Percentiles rank a stretch among this genome's conserved stretches.
phyloP scores from a whole-genome alignment of 2,113 vertebrate species.

The Pogona vitticeps region DNA sequence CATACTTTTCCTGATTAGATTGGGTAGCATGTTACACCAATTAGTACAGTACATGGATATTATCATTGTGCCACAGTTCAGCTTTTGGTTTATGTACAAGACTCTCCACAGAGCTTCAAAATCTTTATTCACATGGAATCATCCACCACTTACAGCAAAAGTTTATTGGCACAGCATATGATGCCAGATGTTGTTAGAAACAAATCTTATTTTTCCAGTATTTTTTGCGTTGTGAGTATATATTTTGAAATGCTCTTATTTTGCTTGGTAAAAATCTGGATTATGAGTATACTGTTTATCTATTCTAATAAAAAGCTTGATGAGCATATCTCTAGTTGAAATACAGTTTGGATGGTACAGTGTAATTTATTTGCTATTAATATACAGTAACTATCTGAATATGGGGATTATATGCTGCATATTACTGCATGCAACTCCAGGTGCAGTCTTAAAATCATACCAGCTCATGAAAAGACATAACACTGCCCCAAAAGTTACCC shows the following conservation, averaged over 20 bases:
- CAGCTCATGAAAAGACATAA: constrained; percentile 32
- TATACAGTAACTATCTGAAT: not conserved
- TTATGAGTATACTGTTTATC: not conserved
- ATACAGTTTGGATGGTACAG: not conserved
- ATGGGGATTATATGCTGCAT: not conserved
- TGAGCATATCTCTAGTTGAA: not conserved
- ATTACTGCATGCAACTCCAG: constrained; percentile 38
- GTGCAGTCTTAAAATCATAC: not conserved
- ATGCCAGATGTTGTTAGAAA: not conserved
- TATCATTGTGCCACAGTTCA: constrained; percentile 29
- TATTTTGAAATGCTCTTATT: not conserved
- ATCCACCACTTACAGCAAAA: not conserved
- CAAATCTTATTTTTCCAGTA: not conserved
- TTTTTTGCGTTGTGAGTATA: not conserved
- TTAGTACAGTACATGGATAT: constrained; percentile 24
- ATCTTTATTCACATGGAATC: not conserved
- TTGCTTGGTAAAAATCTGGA: not conserved
- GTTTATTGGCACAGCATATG: not conserved
- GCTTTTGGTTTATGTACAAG: not conserved
- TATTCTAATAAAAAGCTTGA: not conserved
- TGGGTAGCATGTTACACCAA: constrained; percentile 29
- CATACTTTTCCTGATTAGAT: constrained; percentile 42
- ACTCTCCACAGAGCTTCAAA: not conserved
- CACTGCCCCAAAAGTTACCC: constrained; percentile 47
- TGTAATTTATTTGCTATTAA: not conserved